These are phyloP conservation scores for Zaprionus lineosus DNA, from an alignment of 2,888 invertebrate genomes.

Conservation along the genomic window DNA sequence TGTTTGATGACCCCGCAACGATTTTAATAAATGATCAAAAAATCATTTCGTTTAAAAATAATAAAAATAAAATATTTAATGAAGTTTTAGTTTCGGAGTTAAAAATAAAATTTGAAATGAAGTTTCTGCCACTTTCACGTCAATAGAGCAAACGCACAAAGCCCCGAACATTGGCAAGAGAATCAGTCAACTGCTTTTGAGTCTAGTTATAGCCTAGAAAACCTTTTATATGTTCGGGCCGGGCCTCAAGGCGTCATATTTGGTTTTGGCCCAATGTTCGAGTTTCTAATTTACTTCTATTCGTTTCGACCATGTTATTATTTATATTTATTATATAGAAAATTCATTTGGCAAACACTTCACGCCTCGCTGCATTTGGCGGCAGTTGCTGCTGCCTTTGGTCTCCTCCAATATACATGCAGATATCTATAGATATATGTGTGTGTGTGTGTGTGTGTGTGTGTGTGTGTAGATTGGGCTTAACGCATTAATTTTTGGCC, in stretches of 20 bases:
- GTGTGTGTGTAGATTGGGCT: too few relatives aligned
- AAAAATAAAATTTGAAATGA: conserved; percentile 2
- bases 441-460: too few relatives aligned
- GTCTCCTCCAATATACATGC: conserved; percentile 16
- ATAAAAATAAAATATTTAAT: too few relatives aligned
- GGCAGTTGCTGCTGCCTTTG: conserved; percentile 49
- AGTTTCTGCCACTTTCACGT: conserved; percentile 29
- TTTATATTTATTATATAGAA: conserved; percentile 56
- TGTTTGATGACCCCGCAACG: too few relatives aligned
- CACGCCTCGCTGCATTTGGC: conserved; percentile 77
- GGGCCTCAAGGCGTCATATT: conserved; percentile 34
- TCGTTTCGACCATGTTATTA: too few relatives aligned
- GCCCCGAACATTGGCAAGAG: conserved; percentile 14
- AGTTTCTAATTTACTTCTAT: conserved; percentile 49
- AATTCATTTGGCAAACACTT: conserved; percentile 76
- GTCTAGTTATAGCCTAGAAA: conserved; percentile 31
- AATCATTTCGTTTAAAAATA: too few relatives aligned
- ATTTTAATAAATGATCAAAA: too few relatives aligned
- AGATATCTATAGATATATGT: too few relatives aligned
- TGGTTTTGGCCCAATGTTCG: conserved; percentile 16
- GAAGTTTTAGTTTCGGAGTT: conserved; percentile 7
- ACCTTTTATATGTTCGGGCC: neutral
- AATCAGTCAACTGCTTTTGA: conserved; percentile 5
- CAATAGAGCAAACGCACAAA: conserved; percentile 31
- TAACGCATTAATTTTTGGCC: conserved; percentile 60